Evolutionary conservation across 1,140 invertebrate genomes (phyloP).

Genomic region (Drosophila rhopaloa): DNA sequence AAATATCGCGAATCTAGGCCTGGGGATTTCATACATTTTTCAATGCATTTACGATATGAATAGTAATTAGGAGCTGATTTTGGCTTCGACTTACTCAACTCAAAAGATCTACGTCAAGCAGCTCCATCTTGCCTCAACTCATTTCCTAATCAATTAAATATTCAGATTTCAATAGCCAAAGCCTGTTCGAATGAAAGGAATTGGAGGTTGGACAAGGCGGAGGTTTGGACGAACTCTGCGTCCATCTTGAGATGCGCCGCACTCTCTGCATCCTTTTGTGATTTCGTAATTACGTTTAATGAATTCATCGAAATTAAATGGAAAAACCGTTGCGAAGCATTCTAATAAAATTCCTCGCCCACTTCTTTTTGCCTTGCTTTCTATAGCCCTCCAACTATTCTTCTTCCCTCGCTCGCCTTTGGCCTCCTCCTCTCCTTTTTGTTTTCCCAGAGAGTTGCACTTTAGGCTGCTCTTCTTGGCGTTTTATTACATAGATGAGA

Average conservation of each 20-base stretch:
- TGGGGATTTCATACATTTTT: no score
- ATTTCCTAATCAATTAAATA: constrained; percentile 80
- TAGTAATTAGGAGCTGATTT: no score
- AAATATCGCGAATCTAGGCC: no score
- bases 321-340: constrained; percentile 42
- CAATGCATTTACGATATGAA: no score
- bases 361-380: background rate
- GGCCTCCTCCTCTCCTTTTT: background rate
- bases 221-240: background rate
- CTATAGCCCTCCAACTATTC: background rate
- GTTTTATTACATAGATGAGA: constrained; percentile 25
- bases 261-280: constrained; percentile 56
- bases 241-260: background rate
- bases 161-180: constrained; percentile 49
- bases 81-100: background rate
- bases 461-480: constrained; percentile 33
- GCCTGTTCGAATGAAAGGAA: constrained; percentile 30
- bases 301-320: constrained; percentile 69
- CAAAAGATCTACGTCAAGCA: constrained; percentile 4
- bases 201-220: constrained; percentile 18
- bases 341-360: constrained; percentile 22
- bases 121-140: constrained; percentile 50
- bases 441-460: constrained; percentile 20
- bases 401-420: constrained; percentile 1
- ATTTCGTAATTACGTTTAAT: constrained; percentile 77